Base-by-base conservation (phyloP, 1,140 invertebrate species). In the Trachymyrmex septentrionalis region DNA sequence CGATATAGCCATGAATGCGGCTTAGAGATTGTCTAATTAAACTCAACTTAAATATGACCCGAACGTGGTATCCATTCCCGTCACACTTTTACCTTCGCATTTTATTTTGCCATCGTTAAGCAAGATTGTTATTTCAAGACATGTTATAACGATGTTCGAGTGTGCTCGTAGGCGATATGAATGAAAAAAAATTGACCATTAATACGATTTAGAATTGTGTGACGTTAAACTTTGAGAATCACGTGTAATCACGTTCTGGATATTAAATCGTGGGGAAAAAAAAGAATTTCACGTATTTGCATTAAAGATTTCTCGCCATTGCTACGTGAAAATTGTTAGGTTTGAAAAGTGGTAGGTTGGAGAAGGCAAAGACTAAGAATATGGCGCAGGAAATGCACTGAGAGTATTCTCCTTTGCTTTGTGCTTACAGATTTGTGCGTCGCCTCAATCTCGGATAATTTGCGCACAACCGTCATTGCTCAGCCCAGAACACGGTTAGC, bases 341-440 rank as follows among this genome's bases (percentile, higher is more conserved):
- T 90, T 90, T 59, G 92, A 93, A 88, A 87, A 92, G 87, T 93
- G 90, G 72, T 94, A 95, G 94, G 94, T 95, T 95, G 92, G 89
- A 90, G 86, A 93, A 95, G 94, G 94, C 93, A 95, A 94, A 92
- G 89, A 92, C 91, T 92, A 92, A 92, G 73, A 71, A 92, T 91
- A 91, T 93, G 92, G 93, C 92, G 93, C 94, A 94, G 93, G 94
- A 93, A 94, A 94, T 93, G 93, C 94, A 95, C 94, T 95, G 92
- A 95, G 94, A 95, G 93, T 94, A 90, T 95, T 93, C 94, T 95
- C 93, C 93, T 95, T 95, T 95, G 94, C 94, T 95, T 95, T 95
- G 95, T 95, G 95, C 94, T 95, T 95, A 93, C 95, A 95, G 95
- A 95, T 95, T 94, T 95, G 94, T 95, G 93, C 93, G 94, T 95